Evolutionary conservation across 2,888 invertebrate species (phyloP), one percentile per base, ranked within the genome.

Genomic region (Cerceris ruficornis): DNA sequence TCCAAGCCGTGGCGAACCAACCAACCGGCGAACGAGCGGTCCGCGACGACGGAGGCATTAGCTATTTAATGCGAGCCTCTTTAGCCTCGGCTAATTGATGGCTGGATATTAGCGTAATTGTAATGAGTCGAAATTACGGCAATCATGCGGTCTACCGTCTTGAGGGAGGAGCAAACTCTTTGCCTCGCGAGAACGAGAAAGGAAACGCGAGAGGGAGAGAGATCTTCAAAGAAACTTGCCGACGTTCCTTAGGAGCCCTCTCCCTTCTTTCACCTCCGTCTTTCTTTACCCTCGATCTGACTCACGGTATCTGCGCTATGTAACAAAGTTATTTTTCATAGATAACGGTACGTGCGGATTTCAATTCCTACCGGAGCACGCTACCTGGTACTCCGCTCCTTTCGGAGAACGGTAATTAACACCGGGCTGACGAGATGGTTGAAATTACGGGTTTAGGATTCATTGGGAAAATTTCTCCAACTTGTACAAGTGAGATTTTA

Each of bases 41-140:
- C 84, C 83, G 86, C 86, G 88, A 90, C 86, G 89, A 89, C 88
- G 88, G 80, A 85, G 87, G 88, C 89, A 91, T 91, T 90, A 91
- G 87, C 89, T 89, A 87, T 89, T 91, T 89, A 90, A 91, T 91
- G 89, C 86, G 88, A 87, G 85, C 80, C 90, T 90, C 89, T 90
- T 92, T 90, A 90, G 88, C 88, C 88, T 82, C 59, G 81, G 86
- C 86, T 91, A 92, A 92, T 92, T 92, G 90, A 92, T 91, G 88
- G 77, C 87, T 77, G 87, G 88, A 87, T 89, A 92, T 92, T 91
- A 92, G 87, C 88, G 88, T 91, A 91, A 92, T 92, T 91, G 89
- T 90, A 90, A 92, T 90, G 89, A 91, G 88, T 88, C 86, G 88
- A 89, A 92, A 90, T 89, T 88, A 89, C 86, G 84, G 90, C 88